Percentiles rank a stretch among this genome's conserved stretches.
phyloP scores from a whole-genome alignment of 1,140 invertebrate genomes.

The Drosophila serrata region DNA sequence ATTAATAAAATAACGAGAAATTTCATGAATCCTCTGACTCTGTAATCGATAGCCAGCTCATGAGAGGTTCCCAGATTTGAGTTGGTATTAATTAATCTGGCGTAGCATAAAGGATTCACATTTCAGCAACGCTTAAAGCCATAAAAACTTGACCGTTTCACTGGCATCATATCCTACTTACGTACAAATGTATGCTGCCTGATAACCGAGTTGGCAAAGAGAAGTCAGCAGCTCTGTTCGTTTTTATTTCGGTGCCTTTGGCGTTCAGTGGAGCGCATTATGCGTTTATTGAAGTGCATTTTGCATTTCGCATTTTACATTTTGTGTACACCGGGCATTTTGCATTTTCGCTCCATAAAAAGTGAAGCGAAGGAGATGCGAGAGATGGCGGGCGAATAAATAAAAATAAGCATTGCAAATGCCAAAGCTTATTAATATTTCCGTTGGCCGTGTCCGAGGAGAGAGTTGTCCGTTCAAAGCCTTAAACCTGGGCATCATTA shows the following conservation, averaged over 20 bases:
- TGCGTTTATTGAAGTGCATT: slow-evolving; percentile 75
- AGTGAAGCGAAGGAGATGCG: slow-evolving; percentile 10
- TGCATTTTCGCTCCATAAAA: slow-evolving; percentile 59
- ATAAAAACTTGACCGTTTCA: slow-evolving; percentile 35
- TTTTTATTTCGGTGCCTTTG: slow-evolving; percentile 60
- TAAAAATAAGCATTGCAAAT: slow-evolving; percentile 80
- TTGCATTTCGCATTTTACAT: slow-evolving; percentile 60
- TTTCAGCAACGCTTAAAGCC: slow-evolving; percentile 30
- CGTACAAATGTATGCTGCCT: slow-evolving; percentile 1
- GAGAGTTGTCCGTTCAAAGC: slow-evolving; percentile 48
- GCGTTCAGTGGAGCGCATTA: slow-evolving; percentile 72
- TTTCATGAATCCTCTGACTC: slow-evolving; percentile 29
- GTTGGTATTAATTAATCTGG: slow-evolving; percentile 41
- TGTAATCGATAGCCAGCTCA: slow-evolving; percentile 62
- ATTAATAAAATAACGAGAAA: slow-evolving; percentile 69
- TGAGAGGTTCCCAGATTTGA: slow-evolving; percentile 4
- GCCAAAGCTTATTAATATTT: slow-evolving; percentile 83
- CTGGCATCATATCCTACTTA: slow-evolving; percentile 33
- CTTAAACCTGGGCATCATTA: slow-evolving; percentile 71
- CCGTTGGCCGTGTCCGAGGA: slow-evolving; percentile 51
- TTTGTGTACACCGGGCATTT: slow-evolving; percentile 38
- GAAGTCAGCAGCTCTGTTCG: slow-evolving; percentile 24
- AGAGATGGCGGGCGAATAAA: slow-evolving; percentile 46
- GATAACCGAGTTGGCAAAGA: slow-evolving; percentile 28
- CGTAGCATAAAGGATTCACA: slow-evolving; percentile 13